Conservation (phyloP, 2,797 vertebrate genomes). For the Strix occidentalis region DNA sequence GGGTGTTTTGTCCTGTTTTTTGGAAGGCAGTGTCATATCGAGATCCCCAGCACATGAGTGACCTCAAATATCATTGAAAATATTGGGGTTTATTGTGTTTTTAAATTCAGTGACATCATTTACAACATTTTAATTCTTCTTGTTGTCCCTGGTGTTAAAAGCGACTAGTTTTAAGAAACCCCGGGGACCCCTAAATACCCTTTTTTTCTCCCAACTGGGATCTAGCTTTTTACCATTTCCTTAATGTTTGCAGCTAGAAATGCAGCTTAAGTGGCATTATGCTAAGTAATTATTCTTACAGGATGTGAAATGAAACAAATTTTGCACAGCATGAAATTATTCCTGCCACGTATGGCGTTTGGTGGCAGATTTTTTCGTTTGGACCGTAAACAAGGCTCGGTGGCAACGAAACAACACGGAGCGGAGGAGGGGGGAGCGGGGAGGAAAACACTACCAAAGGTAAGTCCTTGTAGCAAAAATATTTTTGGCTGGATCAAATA, state of each 20-base stretch:
- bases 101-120: background rate
- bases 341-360: conserved; percentile 70
- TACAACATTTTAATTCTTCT: background rate
- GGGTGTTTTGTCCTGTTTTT: background rate
- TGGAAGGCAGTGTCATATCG: rapidly evolving
- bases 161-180: background rate
- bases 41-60: background rate
- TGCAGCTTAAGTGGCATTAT: conserved; percentile 81
- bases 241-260: conserved; percentile 78
- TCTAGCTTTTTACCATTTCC: conserved; percentile 67
- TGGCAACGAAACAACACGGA: conserved; percentile 18
- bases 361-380: conserved; percentile 76
- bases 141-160: background rate
- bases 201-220: background rate
- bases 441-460: conserved; percentile 74
- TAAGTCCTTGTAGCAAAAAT: conserved; percentile 79
- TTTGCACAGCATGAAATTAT: conserved; percentile 80
- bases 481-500: conserved; percentile 80
- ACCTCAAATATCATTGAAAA: background rate
- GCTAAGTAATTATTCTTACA: conserved; percentile 83
- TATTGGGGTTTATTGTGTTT: background rate
- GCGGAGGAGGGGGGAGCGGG: background rate
- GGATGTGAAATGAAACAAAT: conserved; percentile 81
- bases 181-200: background rate
- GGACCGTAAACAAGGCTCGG: conserved; percentile 62